These are phyloP conservation scores for Cheilosia scutellata DNA, from an alignment of 2,888 invertebrate genomes.

Conservation along the genomic window DNA sequence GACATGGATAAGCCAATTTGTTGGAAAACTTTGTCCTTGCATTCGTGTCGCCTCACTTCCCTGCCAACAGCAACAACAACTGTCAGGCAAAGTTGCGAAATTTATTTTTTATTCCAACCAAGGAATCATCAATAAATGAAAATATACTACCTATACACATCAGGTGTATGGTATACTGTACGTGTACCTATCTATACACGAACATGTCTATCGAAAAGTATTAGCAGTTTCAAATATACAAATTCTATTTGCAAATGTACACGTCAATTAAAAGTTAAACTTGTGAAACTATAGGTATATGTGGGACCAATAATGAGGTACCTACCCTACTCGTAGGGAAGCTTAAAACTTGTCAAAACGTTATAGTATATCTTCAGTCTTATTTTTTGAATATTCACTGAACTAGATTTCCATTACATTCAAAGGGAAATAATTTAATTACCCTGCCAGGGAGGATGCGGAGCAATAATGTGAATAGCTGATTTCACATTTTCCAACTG, in stretches of 20 bases:
- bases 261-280: slow-evolving; percentile 30
- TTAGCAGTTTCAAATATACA: neutral
- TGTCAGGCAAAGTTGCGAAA: slow-evolving; percentile 21
- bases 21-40: slow-evolving; percentile 1
- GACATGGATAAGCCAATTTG: slow-evolving; percentile 31
- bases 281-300: neutral
- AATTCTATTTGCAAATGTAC: slow-evolving; percentile 24
- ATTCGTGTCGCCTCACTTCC: neutral
- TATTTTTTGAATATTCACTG: neutral
- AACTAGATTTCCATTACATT: slow-evolving; percentile 3
- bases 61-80: neutral
- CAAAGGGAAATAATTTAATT: slow-evolving; percentile 28
- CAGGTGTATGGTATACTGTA: no score
- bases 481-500: neutral
- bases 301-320: no score
- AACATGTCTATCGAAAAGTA: neutral
- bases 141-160: neutral
- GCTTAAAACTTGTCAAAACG: neutral
- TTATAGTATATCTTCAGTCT: neutral
- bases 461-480: neutral
- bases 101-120: neutral
- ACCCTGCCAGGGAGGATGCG: slow-evolving; percentile 12
- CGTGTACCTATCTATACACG: neutral
- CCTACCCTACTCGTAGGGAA: neutral
- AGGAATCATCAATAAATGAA: slow-evolving; percentile 16